Evolutionary conservation across 2,888 invertebrate genomes (phyloP).

Genomic region (Agrotis segetum): DNA sequence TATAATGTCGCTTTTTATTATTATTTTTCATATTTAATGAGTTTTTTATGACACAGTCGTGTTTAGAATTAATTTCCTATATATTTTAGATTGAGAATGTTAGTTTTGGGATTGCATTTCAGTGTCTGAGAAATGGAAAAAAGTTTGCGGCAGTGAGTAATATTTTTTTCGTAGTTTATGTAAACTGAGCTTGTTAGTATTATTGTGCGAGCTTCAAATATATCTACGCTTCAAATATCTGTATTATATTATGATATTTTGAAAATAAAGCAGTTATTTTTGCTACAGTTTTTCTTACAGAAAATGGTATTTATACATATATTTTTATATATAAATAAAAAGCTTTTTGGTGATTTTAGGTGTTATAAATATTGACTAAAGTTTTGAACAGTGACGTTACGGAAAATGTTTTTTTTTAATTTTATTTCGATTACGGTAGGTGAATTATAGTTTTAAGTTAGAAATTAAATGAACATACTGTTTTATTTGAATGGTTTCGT

Average conservation of each 20-base stretch:
- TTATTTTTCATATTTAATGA: conserved; percentile 54
- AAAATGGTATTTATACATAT: conserved; percentile 39
- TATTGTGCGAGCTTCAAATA: conserved; percentile 57
- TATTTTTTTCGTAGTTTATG: conserved; percentile 77
- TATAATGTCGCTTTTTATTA: conserved; percentile 56
- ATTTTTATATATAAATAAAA: conserved; percentile 41
- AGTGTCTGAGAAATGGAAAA: conserved; percentile 90
- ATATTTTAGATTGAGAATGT: conserved; percentile 81
- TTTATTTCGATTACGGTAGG: conserved; percentile 24
- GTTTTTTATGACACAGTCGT: conserved; percentile 48
- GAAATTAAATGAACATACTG: conserved; percentile 8
- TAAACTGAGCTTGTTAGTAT: conserved; percentile 77
- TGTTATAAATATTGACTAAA: conserved; percentile 25
- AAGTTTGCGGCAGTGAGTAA: conserved; percentile 90
- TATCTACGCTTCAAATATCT: conserved; percentile 58
- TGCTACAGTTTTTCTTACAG: conserved; percentile 43
- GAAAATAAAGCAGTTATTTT: conserved; percentile 32
- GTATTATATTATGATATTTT: conserved; percentile 46
- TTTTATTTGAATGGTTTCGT: conserved; percentile 31
- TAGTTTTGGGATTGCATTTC: conserved; percentile 89
- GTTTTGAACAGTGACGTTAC: conserved; percentile 12
- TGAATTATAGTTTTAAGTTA: conserved; percentile 22
- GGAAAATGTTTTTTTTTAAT: conserved; percentile 1
- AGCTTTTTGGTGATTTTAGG: conserved; percentile 42
- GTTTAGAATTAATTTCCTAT: conserved; percentile 60